phyloP scores from a whole-genome alignment of 2,888 invertebrate species.

The Oxyteleia sp. region DNA sequence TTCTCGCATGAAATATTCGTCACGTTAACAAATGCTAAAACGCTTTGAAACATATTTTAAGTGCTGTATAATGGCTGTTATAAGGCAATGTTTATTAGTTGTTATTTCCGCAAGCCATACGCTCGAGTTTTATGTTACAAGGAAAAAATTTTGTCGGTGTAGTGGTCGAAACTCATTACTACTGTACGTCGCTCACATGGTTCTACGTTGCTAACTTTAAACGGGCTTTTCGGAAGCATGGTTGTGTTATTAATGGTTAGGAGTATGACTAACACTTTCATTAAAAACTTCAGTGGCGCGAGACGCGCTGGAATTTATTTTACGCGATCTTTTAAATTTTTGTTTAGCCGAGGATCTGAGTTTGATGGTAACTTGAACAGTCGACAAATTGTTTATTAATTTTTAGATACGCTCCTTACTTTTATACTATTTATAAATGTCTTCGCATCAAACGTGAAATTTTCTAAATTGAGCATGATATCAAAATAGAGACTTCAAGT shows the following conservation, averaged over 20 bases:
- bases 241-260: conserved; percentile 34
- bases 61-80: too few relatives aligned
- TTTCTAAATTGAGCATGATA: neutral
- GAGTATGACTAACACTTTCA: conserved; percentile 55
- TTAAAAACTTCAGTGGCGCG: conserved; percentile 19
- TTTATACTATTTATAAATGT: too few relatives aligned
- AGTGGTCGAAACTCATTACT: conserved; percentile 7
- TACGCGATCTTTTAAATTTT: neutral
- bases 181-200: conserved; percentile 14
- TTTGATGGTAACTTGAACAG: too few relatives aligned
- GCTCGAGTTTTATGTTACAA: conserved; percentile 20
- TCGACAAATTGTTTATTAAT: too few relatives aligned
- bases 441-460: neutral
- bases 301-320: conserved; percentile 25
- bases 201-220: conserved; percentile 37
- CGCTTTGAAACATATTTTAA: too few relatives aligned
- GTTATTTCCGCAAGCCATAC: conserved; percentile 22
- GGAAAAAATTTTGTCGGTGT: conserved; percentile 23
- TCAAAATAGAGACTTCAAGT: neutral
- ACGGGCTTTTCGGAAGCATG: conserved; percentile 42
- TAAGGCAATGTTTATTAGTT: conserved; percentile 20
- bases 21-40: too few relatives aligned
- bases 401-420: too few relatives aligned
- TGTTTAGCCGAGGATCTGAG: too few relatives aligned
- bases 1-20: too few relatives aligned